phyloP scores from a whole-genome alignment of 1,140 invertebrate genomes.

The Lasioglossum albipes region DNA sequence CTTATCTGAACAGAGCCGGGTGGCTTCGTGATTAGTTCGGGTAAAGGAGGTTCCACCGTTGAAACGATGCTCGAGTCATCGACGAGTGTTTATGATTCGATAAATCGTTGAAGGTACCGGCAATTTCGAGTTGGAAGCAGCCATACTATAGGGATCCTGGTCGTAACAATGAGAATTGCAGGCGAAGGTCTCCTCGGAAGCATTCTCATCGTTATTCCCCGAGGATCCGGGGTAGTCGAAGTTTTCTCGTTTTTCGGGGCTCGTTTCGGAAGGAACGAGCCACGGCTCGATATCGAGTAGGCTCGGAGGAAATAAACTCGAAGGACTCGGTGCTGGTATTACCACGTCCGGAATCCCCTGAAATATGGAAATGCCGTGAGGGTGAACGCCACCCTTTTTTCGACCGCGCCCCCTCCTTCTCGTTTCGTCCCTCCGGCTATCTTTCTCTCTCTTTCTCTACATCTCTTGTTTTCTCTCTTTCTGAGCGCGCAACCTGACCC shows the following conservation, averaged over 20 bases:
- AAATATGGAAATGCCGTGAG: conserved; percentile 39
- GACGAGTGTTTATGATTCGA: no score
- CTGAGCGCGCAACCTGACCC: conserved; percentile 14
- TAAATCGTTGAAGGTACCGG: no score
- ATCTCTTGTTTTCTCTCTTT: neutral
- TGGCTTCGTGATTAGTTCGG: no score
- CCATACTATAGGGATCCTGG: neutral
- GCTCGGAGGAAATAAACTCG: conserved; percentile 38
- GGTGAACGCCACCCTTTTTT: neutral
- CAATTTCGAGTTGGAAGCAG: no score
- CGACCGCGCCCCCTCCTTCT: neutral
- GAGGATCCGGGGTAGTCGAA: conserved; percentile 7
- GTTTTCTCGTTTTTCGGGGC: conserved; percentile 35
- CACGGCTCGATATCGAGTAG: conserved; percentile 27
- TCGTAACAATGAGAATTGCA: neutral
- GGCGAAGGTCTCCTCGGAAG: conserved; percentile 40
- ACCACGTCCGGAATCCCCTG: conserved; percentile 24
- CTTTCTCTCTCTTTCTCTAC: neutral
- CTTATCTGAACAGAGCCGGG: no score
- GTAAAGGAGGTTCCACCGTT: no score
- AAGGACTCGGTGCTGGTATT: conserved; percentile 16
- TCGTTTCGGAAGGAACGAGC: conserved; percentile 13
- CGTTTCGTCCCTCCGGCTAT: no score
- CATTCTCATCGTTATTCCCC: conserved; percentile 19
- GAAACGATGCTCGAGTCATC: no score